Conservation (phyloP, 1,140 invertebrate genomes). For the Tribolium madens region DNA sequence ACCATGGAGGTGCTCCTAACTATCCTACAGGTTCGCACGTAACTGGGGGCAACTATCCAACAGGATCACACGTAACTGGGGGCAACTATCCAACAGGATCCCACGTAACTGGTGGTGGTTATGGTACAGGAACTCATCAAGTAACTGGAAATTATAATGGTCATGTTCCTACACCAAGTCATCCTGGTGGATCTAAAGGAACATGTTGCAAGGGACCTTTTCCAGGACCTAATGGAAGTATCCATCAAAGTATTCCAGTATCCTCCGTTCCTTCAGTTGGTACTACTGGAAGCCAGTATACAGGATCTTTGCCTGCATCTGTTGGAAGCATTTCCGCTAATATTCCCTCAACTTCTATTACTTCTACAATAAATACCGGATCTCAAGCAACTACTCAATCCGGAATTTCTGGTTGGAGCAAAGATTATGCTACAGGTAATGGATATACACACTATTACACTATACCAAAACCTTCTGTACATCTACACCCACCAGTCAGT, state of each 20-base stretch:
- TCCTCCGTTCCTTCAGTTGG: background rate
- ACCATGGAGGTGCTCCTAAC: background rate
- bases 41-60: background rate
- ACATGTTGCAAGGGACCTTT: slow-evolving; percentile 54
- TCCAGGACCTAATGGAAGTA: slow-evolving; percentile 56
- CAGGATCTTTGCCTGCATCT: slow-evolving; percentile 56
- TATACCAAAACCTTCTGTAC: background rate
- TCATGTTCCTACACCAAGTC: background rate
- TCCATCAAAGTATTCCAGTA: background rate
- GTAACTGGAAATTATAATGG: slow-evolving; percentile 2
- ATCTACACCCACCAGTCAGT: background rate
- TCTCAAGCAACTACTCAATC: slow-evolving; percentile 10
- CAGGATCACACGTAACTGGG: background rate
- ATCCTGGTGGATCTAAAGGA: background rate
- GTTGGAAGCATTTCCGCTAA: slow-evolving; percentile 55
- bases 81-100: background rate
- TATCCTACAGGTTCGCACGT: background rate
- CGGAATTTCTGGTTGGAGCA: background rate
- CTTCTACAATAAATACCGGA: slow-evolving; percentile 2
- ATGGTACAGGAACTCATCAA: background rate
- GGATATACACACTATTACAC: background rate
- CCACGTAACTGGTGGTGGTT: background rate
- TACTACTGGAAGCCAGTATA: slow-evolving; percentile 40
- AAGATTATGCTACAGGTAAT: background rate
- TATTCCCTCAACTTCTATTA: slow-evolving; percentile 41